Evolutionary conservation across 2,797 vertebrate species (phyloP).

Genomic region (Paratrypauchen microcephalus): DNA sequence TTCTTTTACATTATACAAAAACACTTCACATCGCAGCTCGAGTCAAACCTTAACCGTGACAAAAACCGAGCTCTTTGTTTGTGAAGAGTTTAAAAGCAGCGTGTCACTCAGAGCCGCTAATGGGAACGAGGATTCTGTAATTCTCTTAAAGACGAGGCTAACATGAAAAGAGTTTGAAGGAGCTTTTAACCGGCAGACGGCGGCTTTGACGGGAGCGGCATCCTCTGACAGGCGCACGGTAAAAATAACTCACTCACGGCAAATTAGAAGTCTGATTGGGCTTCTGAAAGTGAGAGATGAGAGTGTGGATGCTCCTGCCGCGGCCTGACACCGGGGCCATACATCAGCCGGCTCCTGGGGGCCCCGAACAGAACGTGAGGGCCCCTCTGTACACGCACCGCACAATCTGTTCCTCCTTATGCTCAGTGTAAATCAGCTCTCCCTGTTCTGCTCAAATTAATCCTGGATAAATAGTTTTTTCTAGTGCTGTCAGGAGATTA

Average conservation of each 20-base stretch:
- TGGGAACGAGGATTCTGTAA: slow-evolving; percentile 78
- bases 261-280: slow-evolving; percentile 86
- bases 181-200: slow-evolving; percentile 77
- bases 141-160: slow-evolving; percentile 77
- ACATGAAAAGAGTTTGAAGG: slow-evolving; percentile 78
- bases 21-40: slow-evolving; percentile 51
- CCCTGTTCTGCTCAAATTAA: neutral
- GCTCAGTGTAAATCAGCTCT: no score
- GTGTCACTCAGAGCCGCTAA: slow-evolving; percentile 78
- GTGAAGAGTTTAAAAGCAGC: slow-evolving; percentile 69
- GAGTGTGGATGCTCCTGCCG: slow-evolving; percentile 81
- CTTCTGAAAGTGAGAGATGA: slow-evolving; percentile 83
- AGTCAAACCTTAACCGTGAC: slow-evolving; percentile 68
- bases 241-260: slow-evolving; percentile 83
- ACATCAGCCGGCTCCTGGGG: slow-evolving; percentile 78
- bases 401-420: neutral
- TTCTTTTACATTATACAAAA: slow-evolving; percentile 47
- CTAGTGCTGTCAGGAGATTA: no score
- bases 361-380: slow-evolving; percentile 32
- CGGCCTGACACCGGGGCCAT: slow-evolving; percentile 73
- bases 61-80: slow-evolving; percentile 54
- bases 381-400: neutral
- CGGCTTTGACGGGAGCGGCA: slow-evolving; percentile 76
- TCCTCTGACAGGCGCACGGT: slow-evolving; percentile 76
- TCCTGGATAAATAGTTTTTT: slow-evolving; percentile 57